These are phyloP conservation scores for Nymphalis polychloros DNA, from an alignment of 2,888 invertebrate genomes.

Conservation along the genomic window DNA sequence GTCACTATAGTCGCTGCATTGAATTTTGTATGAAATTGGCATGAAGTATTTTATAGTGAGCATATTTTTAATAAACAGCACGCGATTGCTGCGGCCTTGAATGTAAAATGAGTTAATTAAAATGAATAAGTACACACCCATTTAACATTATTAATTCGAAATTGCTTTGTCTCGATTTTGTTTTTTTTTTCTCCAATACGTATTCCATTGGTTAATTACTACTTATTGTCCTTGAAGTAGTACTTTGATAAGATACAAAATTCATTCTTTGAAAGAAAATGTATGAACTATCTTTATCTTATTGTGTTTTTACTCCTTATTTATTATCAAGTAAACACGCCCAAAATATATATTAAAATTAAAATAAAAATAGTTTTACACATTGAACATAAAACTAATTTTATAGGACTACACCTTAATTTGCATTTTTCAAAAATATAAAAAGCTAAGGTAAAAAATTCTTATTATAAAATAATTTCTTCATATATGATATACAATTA, in stretches of 20 bases:
- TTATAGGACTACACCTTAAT: too few species aligned
- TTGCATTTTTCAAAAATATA: too few species aligned
- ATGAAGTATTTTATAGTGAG: constrained; percentile 36
- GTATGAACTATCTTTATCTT: background rate
- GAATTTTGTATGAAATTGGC: constrained; percentile 34
- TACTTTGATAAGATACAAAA: constrained; percentile 7
- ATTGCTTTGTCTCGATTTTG: constrained; percentile 25
- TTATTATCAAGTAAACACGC: background rate
- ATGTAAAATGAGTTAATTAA: constrained; percentile 46
- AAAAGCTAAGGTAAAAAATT: too few species aligned
- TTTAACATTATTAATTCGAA: constrained; percentile 16
- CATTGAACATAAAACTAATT: too few species aligned
- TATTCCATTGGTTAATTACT: constrained; percentile 13
- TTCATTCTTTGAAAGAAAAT: constrained; percentile 1
- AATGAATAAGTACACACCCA: constrained; percentile 39
- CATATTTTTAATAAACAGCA: constrained; percentile 49
- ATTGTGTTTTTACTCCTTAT: background rate
- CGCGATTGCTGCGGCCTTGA: constrained; percentile 55
- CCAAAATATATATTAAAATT: background rate
- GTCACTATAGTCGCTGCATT: constrained; percentile 32
- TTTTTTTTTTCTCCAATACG: constrained; percentile 12
- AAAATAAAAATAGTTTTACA: background rate
- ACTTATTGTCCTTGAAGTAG: constrained; percentile 4
- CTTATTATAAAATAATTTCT: background rate
- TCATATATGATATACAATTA: background rate